Evolutionary conservation across 2,797 vertebrate species (phyloP), one percentile per base, ranked within the genome.

Genomic region (Carapus acus): DNA sequence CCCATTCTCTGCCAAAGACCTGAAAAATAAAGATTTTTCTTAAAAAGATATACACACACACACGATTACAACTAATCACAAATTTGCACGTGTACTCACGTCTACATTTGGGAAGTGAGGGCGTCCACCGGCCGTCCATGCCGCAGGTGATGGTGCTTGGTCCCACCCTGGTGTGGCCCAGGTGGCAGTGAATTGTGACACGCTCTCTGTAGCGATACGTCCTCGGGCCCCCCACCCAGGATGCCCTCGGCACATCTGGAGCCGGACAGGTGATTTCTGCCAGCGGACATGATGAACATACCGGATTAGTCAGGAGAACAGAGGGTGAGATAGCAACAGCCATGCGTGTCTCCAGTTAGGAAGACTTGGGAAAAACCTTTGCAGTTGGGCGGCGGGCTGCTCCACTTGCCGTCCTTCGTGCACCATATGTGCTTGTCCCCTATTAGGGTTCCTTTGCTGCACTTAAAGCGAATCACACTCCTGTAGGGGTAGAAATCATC

Each of bases 331-430:
- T 13, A 33, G 11, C 31, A 11, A 33, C 8, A 13, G 14, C 6
- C 9, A 8, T 33, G 9, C 6, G 14, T 33, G 31, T 33, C 14
- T 33, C 14, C 14, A 33, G 14, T 33, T 13, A 33, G 9, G 6
- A 3, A 7, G 14, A 9, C 14, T 2, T 11, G 31, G 3, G 31
- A 29, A 2, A 6, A 12, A 87, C 86, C 87, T 85, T 27, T 47
- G 72, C 87, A 89, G 11, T 15, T 4, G 2, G 88, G 86, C 20
- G 76, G 54, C 1, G 72, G 42, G 2, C 58, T 1, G 8, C 69
- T 89, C 88, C 88, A 90, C 0, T 50, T 87, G 20, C 86, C 86
- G 0, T 79, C 12, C 36, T 69, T 1, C 1, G 80, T 86, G 44
- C 88, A 89, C 74, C 72, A 54, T 1, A 90, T 73, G 6, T 75